Percentiles rank a stretch among this genome's conserved stretches.
Evolutionary conservation across 2,888 invertebrate species (phyloP).

Genomic region (Erebia epiphron): DNA sequence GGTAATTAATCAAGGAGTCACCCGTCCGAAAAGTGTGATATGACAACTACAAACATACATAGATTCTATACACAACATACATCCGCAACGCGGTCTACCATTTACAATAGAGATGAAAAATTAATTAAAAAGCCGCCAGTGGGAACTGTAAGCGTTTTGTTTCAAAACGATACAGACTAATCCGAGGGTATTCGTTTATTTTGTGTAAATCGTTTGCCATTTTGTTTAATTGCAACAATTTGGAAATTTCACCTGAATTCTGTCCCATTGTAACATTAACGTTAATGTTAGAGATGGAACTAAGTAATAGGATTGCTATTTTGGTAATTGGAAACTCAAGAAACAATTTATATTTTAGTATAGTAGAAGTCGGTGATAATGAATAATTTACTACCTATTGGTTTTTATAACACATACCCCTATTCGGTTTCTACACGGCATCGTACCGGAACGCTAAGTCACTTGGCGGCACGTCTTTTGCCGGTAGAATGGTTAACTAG

Average conservation of each 20-base stretch:
- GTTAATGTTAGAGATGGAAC: neutral
- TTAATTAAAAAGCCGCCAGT: conserved; percentile 37
- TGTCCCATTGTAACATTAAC: neutral
- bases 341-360: neutral
- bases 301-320: neutral
- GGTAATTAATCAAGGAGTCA: too few relatives aligned
- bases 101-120: conserved; percentile 35
- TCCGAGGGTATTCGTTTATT: conserved; percentile 15
- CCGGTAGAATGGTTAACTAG: too few relatives aligned
- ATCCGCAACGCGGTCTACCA: conserved; percentile 1
- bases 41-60: too few relatives aligned
- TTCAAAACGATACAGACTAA: conserved; percentile 30
- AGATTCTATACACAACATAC: neutral
- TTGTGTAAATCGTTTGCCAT: conserved; percentile 8
- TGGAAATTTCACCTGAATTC: neutral
- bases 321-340: neutral
- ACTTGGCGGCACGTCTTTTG: too few relatives aligned
- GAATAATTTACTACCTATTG: neutral
- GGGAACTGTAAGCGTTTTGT: conserved; percentile 30
- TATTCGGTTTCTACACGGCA: too few relatives aligned
- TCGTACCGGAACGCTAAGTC: too few relatives aligned
- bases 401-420: too few relatives aligned
- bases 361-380: neutral
- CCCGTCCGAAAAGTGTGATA: too few relatives aligned
- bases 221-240: conserved; percentile 2